Evolutionary conservation across 2,113 vertebrate species (phyloP).

Genomic region (Hippocampus barbouri): DNA sequence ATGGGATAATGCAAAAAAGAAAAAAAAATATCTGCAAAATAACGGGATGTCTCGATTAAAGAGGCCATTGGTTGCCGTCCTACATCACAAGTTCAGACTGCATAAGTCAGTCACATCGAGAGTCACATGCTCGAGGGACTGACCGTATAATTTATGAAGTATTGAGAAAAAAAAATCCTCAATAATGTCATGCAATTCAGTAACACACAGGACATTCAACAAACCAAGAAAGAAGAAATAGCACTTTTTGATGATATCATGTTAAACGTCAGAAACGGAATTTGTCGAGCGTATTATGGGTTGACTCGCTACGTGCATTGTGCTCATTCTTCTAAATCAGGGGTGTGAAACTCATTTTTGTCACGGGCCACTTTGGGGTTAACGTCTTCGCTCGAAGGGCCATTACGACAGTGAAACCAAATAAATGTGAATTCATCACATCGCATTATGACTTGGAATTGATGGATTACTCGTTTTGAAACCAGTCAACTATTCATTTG

Average conservation of each 20-base stretch:
- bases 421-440: too few species aligned
- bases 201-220: neutral
- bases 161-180: neutral
- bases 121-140: slow-evolving; percentile 3
- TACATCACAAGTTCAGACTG: neutral
- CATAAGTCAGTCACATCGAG: neutral
- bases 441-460: too few species aligned
- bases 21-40: neutral
- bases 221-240: neutral
- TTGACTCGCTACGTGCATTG: neutral
- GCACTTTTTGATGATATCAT: neutral
- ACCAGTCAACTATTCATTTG: too few species aligned
- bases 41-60: neutral
- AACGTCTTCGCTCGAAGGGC: too few species aligned
- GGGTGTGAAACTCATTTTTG: too few species aligned
- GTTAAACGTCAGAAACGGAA: neutral
- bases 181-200: neutral
- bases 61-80: neutral
- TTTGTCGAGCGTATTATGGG: neutral
- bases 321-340: neutral
- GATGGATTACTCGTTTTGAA: too few species aligned
- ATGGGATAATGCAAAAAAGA: neutral
- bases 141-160: neutral
- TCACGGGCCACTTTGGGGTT: too few species aligned
- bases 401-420: too few species aligned